Evolutionary conservation across 2,888 invertebrate genomes (phyloP).

Genomic region (Trachelus tabidus): DNA sequence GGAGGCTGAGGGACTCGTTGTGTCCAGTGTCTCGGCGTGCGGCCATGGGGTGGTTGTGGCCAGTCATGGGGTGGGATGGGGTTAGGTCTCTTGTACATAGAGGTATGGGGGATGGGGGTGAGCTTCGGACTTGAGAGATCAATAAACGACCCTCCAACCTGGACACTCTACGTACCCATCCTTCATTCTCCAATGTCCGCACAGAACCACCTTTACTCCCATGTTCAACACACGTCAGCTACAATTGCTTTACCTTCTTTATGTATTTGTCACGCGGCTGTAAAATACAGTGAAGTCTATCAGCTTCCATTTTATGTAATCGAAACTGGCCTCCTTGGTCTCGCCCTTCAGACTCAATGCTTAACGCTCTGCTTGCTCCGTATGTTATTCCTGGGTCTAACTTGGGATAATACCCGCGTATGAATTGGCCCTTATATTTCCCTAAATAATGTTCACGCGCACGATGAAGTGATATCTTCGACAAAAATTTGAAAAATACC

Average conservation of each 20-base stretch:
- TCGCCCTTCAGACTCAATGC: neutral
- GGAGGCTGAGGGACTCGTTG: constrained; percentile 48
- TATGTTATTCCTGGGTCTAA: neutral
- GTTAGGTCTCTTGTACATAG: constrained; percentile 60
- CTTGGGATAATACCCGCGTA: neutral
- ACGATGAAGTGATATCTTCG: neutral
- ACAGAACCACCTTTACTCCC: constrained; percentile 18
- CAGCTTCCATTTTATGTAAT: neutral
- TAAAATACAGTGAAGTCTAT: neutral
- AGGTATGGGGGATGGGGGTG: constrained; percentile 34
- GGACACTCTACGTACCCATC: constrained; percentile 52
- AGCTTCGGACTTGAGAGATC: constrained; percentile 66
- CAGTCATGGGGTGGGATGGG: constrained; percentile 53
- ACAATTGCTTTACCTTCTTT: constrained; percentile 18
- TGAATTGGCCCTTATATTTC: too few species aligned
- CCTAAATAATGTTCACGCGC: neutral
- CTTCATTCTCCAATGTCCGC: constrained; percentile 20
- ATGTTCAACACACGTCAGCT: constrained; percentile 19
- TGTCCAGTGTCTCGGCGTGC: constrained; percentile 62
- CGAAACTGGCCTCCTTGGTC: neutral
- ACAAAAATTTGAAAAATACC: neutral
- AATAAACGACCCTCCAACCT: constrained; percentile 67
- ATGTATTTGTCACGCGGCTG: neutral
- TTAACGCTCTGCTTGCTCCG: neutral
- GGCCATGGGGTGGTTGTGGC: constrained; percentile 61